Evolutionary conservation across 1,140 invertebrate genomes (phyloP).

Genomic region (Penaeus chinensis): DNA sequence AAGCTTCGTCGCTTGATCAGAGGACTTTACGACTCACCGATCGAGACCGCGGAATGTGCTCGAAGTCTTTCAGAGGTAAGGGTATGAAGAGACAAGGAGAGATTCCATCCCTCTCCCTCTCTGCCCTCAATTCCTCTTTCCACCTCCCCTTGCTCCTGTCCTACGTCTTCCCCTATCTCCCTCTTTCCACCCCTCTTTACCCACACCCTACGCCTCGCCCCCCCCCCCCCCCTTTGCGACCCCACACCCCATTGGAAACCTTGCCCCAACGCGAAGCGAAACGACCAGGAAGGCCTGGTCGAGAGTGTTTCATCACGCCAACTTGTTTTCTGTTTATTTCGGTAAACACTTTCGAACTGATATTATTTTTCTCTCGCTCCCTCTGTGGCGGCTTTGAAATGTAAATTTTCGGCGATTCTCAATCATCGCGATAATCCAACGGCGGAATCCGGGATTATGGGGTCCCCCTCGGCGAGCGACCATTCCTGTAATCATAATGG

Average conservation of each 20-base stretch:
- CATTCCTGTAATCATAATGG: slow-evolving; percentile 50
- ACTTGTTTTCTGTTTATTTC: too few species aligned
- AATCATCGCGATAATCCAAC: slow-evolving; percentile 48
- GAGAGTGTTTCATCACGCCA: too few species aligned
- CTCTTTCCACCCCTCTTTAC: background rate
- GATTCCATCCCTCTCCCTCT: too few species aligned
- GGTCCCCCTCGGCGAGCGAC: slow-evolving; percentile 32
- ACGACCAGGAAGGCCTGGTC: background rate
- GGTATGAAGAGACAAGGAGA: too few species aligned
- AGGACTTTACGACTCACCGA: too few species aligned
- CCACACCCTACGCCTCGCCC: background rate
- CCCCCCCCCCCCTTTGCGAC: background rate
- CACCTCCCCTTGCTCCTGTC: too few species aligned
- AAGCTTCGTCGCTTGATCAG: too few species aligned
- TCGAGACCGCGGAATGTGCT: too few species aligned
- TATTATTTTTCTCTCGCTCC: slow-evolving; percentile 16
- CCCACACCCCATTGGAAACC: too few species aligned
- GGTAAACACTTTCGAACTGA: too few species aligned
- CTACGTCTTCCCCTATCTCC: background rate
- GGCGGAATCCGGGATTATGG: slow-evolving; percentile 41
- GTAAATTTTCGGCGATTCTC: slow-evolving; percentile 47
- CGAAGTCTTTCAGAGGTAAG: too few species aligned
- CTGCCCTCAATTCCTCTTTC: too few species aligned
- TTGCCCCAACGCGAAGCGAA: background rate
- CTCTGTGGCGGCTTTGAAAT: slow-evolving; percentile 29